Conservation (phyloP, 1,140 invertebrate species). For the Halesus radiatus region DNA sequence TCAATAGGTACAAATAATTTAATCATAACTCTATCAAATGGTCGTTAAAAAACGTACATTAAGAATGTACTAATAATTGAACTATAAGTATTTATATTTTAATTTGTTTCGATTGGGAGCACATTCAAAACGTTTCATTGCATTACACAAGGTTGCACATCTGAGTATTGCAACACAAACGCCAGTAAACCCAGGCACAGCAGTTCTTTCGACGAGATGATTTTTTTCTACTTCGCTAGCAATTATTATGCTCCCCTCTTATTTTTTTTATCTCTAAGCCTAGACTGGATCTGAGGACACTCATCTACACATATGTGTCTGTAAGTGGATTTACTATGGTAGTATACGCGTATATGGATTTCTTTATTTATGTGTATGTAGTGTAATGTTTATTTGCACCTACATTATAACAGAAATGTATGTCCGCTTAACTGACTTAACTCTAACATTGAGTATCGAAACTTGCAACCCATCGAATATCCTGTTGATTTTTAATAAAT, state of each 20-base stretch:
- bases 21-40: too few species aligned
- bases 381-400: too few species aligned
- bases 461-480: not conserved
- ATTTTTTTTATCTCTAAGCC: conserved; percentile 37
- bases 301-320: conserved; percentile 28
- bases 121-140: conserved; percentile 16
- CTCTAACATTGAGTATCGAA: not conserved
- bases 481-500: not conserved
- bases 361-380: not conserved
- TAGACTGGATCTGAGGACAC: conserved; percentile 17
- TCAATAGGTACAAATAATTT: too few species aligned
- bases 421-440: conserved; percentile 14
- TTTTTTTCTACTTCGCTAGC: conserved; percentile 36
- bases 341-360: not conserved
- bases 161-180: not conserved
- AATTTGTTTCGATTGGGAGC: not conserved
- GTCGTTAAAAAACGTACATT: too few species aligned
- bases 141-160: conserved; percentile 1
- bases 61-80: too few species aligned
- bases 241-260: conserved; percentile 34
- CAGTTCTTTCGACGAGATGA: not conserved
- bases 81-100: too few species aligned
- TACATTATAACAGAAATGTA: conserved; percentile 2
- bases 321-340: conserved; percentile 26
- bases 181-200: not conserved